Evolutionary conservation across 53 echinoderm and acorn worm species (phyloP).

Genomic region (Echinarachnius parma): DNA sequence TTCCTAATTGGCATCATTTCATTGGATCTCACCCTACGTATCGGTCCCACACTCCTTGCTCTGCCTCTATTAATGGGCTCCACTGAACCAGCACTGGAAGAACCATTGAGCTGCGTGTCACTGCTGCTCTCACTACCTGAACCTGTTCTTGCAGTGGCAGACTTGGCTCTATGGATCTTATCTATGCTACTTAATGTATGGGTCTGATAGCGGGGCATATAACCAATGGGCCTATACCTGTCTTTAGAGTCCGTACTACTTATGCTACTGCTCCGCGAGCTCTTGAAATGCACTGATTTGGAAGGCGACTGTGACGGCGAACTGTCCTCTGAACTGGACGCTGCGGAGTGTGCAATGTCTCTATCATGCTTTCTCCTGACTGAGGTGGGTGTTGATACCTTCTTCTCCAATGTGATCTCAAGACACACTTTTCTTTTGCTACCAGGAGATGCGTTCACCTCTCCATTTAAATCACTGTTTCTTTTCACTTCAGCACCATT

Average conservation of each 20-base stretch:
- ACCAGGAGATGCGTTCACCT: slow-evolving; percentile 18
- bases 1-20: slow-evolving; percentile 32
- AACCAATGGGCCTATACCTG: slow-evolving; percentile 19
- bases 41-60: slow-evolving; percentile 46
- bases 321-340: slow-evolving; percentile 40
- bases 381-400: slow-evolving; percentile 22
- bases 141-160: slow-evolving; percentile 20
- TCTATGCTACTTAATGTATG: slow-evolving; percentile 40
- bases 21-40: slow-evolving; percentile 45
- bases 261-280: slow-evolving; percentile 43
- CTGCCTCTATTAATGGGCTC: slow-evolving; percentile 29
- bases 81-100: slow-evolving; percentile 33
- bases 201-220: slow-evolving; percentile 43
- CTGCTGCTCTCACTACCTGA: slow-evolving; percentile 14
- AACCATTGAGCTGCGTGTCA: slow-evolving; percentile 43
- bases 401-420: slow-evolving; percentile 43
- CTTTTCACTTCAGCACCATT: slow-evolving; percentile 4
- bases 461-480: slow-evolving; percentile 28
- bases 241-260: slow-evolving; percentile 45
- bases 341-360: slow-evolving; percentile 5
- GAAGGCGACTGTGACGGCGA: slow-evolving; percentile 44
- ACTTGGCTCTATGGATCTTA: slow-evolving; percentile 29
- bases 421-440: slow-evolving; percentile 28
- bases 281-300: slow-evolving; percentile 43
- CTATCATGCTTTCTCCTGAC: slow-evolving; percentile 20